These are phyloP conservation scores for Ganaspis sp. DNA, from an alignment of 1,140 invertebrate species.

Conservation along the genomic window DNA sequence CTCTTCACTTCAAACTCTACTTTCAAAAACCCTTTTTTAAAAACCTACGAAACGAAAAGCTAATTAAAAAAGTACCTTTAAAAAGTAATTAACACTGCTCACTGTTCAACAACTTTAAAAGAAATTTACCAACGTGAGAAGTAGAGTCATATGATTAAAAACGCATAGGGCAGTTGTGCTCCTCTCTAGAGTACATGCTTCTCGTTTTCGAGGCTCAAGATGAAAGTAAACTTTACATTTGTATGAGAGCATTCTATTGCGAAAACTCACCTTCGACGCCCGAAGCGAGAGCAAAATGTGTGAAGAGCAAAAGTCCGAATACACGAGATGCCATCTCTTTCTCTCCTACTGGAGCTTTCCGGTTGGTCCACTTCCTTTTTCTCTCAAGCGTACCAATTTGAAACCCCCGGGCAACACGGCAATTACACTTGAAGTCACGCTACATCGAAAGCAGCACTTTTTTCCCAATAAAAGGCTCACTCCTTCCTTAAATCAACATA, in stretches of 20 bases:
- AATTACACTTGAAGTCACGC: slow-evolving; percentile 5
- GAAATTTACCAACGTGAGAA: no score
- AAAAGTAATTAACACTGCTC: no score
- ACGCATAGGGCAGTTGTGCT: not conserved
- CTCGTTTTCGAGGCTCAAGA: no score
- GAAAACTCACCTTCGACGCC: slow-evolving; percentile 40
- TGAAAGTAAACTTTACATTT: not conserved
- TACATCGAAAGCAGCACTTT: slow-evolving; percentile 24
- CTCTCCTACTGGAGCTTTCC: slow-evolving; percentile 2
- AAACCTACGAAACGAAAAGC: no score
- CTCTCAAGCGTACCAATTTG: slow-evolving; percentile 19
- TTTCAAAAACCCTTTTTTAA: no score
- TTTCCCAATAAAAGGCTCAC: not conserved
- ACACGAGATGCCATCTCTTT: slow-evolving; percentile 23
- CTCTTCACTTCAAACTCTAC: no score
- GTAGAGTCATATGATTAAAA: not conserved
- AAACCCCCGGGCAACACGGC: not conserved
- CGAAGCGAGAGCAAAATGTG: slow-evolving; percentile 24
- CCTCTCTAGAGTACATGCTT: no score
- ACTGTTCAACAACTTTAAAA: no score
- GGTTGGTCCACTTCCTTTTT: slow-evolving; percentile 15
- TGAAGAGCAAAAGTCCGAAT: slow-evolving; percentile 28
- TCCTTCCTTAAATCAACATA: slow-evolving; percentile 7
- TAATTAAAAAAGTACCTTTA: no score
- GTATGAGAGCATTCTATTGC: not conserved